Percentiles rank a stretch among this genome's conserved stretches.
These are phyloP conservation scores for Strix uralensis DNA, from an alignment of 2,113 vertebrate genomes.

Conservation along the genomic window DNA sequence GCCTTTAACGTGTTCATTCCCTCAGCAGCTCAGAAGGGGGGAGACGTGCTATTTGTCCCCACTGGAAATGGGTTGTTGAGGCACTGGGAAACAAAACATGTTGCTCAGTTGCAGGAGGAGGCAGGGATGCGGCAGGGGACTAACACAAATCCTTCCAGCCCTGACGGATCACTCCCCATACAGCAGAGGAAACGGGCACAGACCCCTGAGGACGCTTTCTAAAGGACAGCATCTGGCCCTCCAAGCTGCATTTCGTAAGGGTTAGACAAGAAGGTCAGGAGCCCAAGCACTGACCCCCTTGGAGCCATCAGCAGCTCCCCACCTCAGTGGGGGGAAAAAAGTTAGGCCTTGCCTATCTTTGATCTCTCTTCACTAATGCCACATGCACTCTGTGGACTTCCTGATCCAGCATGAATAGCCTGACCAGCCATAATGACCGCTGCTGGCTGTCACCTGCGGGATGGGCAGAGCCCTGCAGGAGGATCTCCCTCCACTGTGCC, in stretches of 20 bases:
- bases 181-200: background rate
- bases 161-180: fast-evolving
- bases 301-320: background rate
- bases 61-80: background rate
- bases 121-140: background rate
- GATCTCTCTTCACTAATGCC: background rate
- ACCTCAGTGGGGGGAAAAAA: background rate
- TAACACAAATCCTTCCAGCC: background rate
- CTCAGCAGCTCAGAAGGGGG: background rate
- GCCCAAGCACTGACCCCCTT: background rate
- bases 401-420: background rate
- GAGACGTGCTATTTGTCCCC: background rate
- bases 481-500: background rate
- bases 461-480: background rate
- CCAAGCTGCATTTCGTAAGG: background rate
- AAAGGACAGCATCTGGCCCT: background rate
- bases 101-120: background rate
- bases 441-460: background rate
- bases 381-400: too few relatives aligned
- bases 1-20: fast-evolving
- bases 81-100: fast-evolving
- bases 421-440: background rate
- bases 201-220: background rate
- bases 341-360: background rate
- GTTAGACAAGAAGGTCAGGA: background rate